Base-by-base conservation (phyloP, 53 echinoderm and acorn worm genomes). In the Glandiceps talaboti region DNA sequence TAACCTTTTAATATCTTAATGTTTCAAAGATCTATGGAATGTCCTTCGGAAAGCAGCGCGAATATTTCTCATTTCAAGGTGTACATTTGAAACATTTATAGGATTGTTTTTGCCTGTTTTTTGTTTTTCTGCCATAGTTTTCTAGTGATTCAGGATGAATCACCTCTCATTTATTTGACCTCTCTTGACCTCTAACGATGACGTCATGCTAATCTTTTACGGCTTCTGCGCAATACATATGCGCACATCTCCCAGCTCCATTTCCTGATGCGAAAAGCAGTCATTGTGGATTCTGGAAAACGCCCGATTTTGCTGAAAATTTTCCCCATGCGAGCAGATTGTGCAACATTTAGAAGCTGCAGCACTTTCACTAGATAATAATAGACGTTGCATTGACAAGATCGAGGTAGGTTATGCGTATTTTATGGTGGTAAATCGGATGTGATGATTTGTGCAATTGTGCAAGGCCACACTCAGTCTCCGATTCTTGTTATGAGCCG, bases 201-300 rank as follows among this genome's bases (percentile, higher is more conserved):
- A 45, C 64, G 64, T 45, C 64, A 45, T 45, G 64, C 64, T 20
- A 45, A 12, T n/a, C n/a, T 20, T 45, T 45, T 45, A 45, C 20
- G 6, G 64, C 6, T 45, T 12, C 64, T 45, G 64, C 64, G 64
- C 64, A 45, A 45, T 45, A 20, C 6, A 6, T 45, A 12, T 45
- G 64, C 64, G 64, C 64, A 45, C 64, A 45, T 45, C 64, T 45
- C 64, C n/a, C 64, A 45, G 64, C 64, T 45, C 64, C 64, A 45
- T 45, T 45, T 45, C 64, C 64, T 45, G 64, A 45, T 45, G 64
- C 64, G 64, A 45, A 45, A 45, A 45, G 64, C 64, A 45, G 6
- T 45, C 64, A 45, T 45, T 45, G 64, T 45, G 6, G 64, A 6
- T 45, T 20, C 6, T 45, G 64, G 64, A 45, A 45, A 45, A 45